A percentile compares a stretch with the other conserved stretches of the same genome.
These are phyloP conservation scores for Sminthurinus aureus DNA, from an alignment of 2,888 invertebrate species.

Conservation along the genomic window DNA sequence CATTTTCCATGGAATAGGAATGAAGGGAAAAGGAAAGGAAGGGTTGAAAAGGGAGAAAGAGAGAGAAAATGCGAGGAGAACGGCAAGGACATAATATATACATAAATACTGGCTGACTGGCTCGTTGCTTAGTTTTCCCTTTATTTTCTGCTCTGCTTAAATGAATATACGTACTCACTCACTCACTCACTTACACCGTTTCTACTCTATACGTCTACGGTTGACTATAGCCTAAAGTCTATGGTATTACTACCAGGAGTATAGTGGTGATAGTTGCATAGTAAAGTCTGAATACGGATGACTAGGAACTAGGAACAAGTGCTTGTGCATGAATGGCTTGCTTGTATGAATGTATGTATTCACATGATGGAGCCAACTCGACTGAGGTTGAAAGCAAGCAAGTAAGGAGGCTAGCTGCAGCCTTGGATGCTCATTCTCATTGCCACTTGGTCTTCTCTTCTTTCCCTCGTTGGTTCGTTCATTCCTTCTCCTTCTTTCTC, in stretches of 20 bases:
- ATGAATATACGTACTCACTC: no score
- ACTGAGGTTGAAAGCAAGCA: no score
- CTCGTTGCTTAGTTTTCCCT: neutral
- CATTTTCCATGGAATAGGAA: neutral
- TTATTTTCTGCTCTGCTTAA: neutral
- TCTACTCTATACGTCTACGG: no score
- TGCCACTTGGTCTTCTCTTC: neutral
- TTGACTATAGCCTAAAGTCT: no score
- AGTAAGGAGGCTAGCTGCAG: neutral
- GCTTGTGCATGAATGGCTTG: constrained; percentile 2
- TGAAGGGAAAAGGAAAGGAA: neutral
- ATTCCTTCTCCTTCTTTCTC: no score
- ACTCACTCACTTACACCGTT: no score
- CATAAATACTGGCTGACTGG: neutral
- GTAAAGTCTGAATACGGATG: neutral
- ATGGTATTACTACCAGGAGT: no score
- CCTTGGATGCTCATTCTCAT: neutral
- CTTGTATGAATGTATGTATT: neutral
- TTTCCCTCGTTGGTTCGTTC: no score
- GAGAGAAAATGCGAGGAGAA: neutral
- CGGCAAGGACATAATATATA: no score
- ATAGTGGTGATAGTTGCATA: neutral
- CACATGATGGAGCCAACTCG: neutral
- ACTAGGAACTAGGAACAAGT: constrained; percentile 2
- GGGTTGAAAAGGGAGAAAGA: neutral